Percentiles rank a stretch among this genome's conserved stretches.
These are phyloP conservation scores for Cordilura impudica DNA, from an alignment of 2,888 invertebrate species.

Conservation along the genomic window DNA sequence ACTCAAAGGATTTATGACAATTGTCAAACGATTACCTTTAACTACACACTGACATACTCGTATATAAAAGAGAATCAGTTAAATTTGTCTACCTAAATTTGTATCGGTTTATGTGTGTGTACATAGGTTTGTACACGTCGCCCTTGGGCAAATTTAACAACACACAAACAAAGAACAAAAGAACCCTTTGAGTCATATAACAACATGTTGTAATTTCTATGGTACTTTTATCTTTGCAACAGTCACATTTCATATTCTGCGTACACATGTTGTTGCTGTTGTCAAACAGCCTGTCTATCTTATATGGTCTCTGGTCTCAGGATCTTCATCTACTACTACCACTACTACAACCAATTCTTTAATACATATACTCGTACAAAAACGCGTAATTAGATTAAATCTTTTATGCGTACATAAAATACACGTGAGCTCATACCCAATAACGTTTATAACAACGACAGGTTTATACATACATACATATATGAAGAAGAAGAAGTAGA, in stretches of 20 bases:
- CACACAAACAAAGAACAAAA: slow-evolving; percentile 23
- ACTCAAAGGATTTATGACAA: slow-evolving; percentile 64
- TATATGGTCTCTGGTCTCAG: background rate
- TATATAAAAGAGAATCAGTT: slow-evolving; percentile 53
- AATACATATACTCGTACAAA: slow-evolving; percentile 12
- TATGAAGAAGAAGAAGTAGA: background rate
- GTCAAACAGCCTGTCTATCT: slow-evolving; percentile 36
- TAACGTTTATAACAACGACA: background rate
- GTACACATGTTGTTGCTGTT: slow-evolving; percentile 20
- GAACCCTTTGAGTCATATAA: slow-evolving; percentile 38
- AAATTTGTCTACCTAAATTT: slow-evolving; percentile 25
- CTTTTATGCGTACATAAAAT: slow-evolving; percentile 46
- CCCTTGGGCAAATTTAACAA: slow-evolving; percentile 54
- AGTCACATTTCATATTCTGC: slow-evolving; percentile 42
- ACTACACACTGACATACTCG: background rate
- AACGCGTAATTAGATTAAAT: slow-evolving; percentile 61
- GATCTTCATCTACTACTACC: too few relatives aligned
- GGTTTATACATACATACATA: background rate
- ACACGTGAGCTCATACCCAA: slow-evolving; percentile 18
- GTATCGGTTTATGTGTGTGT: background rate
- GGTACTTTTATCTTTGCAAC: slow-evolving; percentile 25
- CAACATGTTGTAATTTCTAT: slow-evolving; percentile 15
- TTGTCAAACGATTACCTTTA: slow-evolving; percentile 62
- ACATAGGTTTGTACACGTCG: background rate
- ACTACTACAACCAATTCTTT: too few relatives aligned